phyloP scores from a whole-genome alignment of 2,797 vertebrate species.

The Vipera latastei region DNA sequence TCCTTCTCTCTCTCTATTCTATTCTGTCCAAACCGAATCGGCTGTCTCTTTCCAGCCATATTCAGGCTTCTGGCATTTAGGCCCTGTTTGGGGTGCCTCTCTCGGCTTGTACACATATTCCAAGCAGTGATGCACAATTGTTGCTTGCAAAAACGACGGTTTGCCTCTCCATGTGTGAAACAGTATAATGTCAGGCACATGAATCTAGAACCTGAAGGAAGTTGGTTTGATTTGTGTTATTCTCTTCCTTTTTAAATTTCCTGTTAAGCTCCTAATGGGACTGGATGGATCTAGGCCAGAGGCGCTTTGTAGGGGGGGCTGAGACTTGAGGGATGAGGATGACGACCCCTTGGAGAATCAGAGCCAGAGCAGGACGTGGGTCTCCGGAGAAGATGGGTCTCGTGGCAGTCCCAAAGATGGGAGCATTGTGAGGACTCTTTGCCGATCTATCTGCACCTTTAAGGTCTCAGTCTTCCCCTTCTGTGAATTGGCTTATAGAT shows the following conservation, averaged over 20 bases:
- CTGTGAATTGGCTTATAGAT: neutral
- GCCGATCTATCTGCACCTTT: neutral
- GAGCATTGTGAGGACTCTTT: neutral
- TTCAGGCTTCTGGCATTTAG: neutral
- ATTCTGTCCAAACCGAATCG: neutral
- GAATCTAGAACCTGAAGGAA: neutral
- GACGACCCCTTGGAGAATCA: neutral
- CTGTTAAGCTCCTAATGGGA: neutral
- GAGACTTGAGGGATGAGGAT: neutral
- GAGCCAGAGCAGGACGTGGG: neutral
- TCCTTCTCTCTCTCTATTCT: neutral
- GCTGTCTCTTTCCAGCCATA: neutral
- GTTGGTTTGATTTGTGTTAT: too few relatives aligned
- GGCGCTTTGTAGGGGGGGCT: too few relatives aligned
- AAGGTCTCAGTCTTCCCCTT: neutral
- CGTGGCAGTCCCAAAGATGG: neutral
- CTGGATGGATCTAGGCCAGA: neutral
- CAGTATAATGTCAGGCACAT: accelerated
- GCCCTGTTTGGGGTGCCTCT: neutral
- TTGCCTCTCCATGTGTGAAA: neutral
- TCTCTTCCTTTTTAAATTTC: accelerated
- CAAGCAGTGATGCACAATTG: neutral
- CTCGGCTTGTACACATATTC: too few relatives aligned
- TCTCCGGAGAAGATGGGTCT: neutral
- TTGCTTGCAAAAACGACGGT: neutral